Base-by-base conservation (phyloP, 2,113 vertebrate species). In the Heliornis fulica region DNA sequence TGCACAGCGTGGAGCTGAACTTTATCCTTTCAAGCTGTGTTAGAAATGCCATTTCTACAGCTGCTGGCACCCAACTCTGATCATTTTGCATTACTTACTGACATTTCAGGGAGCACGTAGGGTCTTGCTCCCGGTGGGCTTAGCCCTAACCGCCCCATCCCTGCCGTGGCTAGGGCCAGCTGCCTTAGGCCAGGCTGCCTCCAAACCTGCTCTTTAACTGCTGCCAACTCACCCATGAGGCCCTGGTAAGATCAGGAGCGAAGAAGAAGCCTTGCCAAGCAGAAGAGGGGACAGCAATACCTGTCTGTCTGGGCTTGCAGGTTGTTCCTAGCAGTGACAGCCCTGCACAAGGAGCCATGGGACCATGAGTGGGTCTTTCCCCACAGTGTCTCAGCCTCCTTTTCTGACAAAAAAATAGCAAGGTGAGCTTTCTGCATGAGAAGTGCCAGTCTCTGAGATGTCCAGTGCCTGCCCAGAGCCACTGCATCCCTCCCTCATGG, bases 71-170 rank as follows among this genome's bases (percentile, higher is more conserved):
- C 84, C 79, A 71, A 32, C 66, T 68, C 87, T 13, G n/a, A 59
- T 91, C 69, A 54, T 36, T 19, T 60, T 93, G 91, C 91, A 75
- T 97, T 97, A 93, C 68, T 94, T 95, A 91, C 71, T 97, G 97
- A 97, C 97, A 96, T 97, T 97, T 96, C 83, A 82, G 78, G 91
- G 72, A 91, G 89, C 5, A 0, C 5, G 5, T 36, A 45, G 70
- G 82, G 75, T 75, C 71, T 78, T 0, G 1, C 59, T 94, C 74
- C 61, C 2, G 1, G 32, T 78, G 64, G 86, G 81, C 92, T 94
- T 3, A 0, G 64, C 82, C 70, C 71, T 65, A 29, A 18, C 45
- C 5, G 31, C 85, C 74, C 69, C 64, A 65, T 63, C 64, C 50
- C 54, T 53, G 50, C 63, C 8, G 4, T 0, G 2, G 53, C 2